Evolutionary conservation across 2,113 vertebrate species (phyloP).

Genomic region (Heterocephalus glaber): DNA sequence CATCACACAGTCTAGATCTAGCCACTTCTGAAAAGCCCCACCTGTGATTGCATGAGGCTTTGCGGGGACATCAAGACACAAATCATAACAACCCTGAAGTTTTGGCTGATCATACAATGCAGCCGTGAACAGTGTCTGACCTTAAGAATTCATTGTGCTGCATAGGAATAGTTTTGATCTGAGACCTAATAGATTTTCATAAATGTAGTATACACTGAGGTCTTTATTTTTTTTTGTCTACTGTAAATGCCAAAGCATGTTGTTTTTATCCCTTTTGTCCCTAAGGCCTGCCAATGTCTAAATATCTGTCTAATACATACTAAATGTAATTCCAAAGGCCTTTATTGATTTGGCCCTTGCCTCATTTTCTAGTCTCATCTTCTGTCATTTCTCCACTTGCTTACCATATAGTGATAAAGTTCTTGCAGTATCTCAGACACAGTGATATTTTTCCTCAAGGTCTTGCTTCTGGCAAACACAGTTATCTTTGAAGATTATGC

Average conservation of each 20-base stretch:
- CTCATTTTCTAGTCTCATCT: background rate
- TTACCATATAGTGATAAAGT: background rate
- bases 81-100: background rate
- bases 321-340: background rate
- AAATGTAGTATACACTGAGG: background rate
- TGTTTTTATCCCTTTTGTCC: background rate
- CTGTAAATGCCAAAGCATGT: background rate
- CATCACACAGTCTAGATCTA: too few relatives aligned
- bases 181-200: background rate
- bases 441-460: background rate
- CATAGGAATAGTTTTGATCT: background rate
- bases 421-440: background rate
- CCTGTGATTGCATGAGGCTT: too few relatives aligned
- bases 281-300: background rate
- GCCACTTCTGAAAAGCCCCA: too few relatives aligned
- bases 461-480: constrained; percentile 1
- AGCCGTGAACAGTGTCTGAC: background rate
- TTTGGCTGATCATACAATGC: background rate
- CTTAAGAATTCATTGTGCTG: background rate
- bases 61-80: too few relatives aligned
- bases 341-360: background rate
- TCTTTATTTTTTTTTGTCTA: background rate
- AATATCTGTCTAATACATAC: background rate
- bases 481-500: background rate
- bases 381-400: background rate